phyloP scores from a whole-genome alignment of 1,140 invertebrate species.

The Cylas formicarius region DNA sequence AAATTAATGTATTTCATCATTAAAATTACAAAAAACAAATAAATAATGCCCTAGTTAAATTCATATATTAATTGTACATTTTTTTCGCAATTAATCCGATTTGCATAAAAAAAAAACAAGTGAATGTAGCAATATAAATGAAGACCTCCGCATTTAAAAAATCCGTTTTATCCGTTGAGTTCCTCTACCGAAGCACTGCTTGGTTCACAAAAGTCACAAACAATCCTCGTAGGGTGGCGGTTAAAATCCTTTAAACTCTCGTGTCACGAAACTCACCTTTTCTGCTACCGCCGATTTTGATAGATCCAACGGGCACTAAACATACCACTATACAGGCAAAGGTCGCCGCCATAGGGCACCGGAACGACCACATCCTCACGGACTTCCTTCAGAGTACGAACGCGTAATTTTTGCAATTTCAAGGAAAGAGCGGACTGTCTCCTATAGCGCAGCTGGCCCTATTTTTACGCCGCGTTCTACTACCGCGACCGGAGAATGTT shows the following conservation, averaged over 20 bases:
- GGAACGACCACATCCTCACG: conserved; percentile 15
- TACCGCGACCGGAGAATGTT: conserved; percentile 20
- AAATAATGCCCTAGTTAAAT: too few relatives aligned
- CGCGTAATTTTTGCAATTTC: conserved; percentile 7
- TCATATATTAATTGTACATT: too few relatives aligned
- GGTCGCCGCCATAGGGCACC: conserved; percentile 6
- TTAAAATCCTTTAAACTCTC: too few relatives aligned
- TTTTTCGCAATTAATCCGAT: too few relatives aligned
- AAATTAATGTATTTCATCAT: too few relatives aligned
- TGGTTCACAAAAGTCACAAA: too few relatives aligned
- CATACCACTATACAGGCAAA: conserved; percentile 7
- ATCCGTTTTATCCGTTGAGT: background rate
- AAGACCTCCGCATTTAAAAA: background rate
- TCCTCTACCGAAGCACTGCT: background rate
- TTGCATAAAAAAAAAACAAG: too few relatives aligned
- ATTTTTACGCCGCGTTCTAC: conserved; percentile 21
- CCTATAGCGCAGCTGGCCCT: conserved; percentile 18
- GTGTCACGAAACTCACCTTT: conserved; percentile 17
- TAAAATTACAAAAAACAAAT: too few relatives aligned
- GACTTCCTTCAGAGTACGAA: conserved; percentile 10
- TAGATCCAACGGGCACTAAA: conserved; percentile 8
- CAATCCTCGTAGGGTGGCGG: too few relatives aligned
- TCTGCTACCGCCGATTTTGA: conserved; percentile 11
- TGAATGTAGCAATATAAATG: too few relatives aligned
- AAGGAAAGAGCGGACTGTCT: conserved; percentile 16